These are phyloP conservation scores for Parazoanthus atlanticus DNA, from an alignment of 92 coral and sea anemone genomes.

Conservation along the genomic window DNA sequence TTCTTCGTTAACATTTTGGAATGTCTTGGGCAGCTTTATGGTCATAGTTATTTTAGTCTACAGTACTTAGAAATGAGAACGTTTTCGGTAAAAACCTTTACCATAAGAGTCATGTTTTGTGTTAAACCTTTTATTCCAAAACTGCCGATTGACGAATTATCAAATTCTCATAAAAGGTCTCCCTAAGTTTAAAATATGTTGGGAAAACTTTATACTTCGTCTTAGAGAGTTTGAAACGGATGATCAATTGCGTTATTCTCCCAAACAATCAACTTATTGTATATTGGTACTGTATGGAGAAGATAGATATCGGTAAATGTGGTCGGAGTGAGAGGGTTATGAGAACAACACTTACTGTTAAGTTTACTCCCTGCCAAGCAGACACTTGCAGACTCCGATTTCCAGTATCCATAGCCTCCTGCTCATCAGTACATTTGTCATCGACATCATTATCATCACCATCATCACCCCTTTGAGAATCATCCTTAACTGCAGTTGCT, in stretches of 20 bases:
- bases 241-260: no score
- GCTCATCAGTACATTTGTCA: neutral
- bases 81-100: no score
- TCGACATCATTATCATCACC: neutral
- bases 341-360: constrained; percentile 18
- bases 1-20: neutral
- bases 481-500: neutral
- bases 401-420: neutral
- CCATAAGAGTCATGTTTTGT: neutral
- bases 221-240: no score
- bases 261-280: no score
- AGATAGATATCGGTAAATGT: neutral
- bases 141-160: no score
- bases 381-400: constrained; percentile 5
- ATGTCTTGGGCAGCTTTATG: no score
- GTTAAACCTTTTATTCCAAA: no score
- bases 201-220: no score
- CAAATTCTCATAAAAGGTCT: no score
- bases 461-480: neutral
- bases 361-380: constrained; percentile 40
- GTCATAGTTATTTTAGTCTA: neutral
- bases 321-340: neutral
- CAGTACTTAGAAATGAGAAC: no score
- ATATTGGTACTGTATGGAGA: no score
- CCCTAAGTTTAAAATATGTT: no score